phyloP scores from a whole-genome alignment of 2,888 invertebrate species.

The Euzetes globulus region DNA sequence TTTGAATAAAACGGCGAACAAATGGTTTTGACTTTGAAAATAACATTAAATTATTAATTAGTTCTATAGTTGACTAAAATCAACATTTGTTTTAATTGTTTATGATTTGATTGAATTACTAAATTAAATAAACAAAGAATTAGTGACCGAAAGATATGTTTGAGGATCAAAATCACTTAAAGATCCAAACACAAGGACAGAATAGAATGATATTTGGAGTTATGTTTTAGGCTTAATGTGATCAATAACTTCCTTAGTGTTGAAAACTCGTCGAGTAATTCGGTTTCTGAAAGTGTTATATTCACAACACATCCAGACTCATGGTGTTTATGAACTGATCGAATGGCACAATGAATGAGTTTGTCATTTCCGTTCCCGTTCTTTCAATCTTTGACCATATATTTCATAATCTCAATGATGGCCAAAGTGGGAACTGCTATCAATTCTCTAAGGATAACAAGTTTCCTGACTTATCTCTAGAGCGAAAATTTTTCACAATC shows the following conservation, averaged over 20 bases:
- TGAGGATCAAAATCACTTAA: neutral
- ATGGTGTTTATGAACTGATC: neutral
- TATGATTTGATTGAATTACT: too few species aligned
- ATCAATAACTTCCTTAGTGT: neutral
- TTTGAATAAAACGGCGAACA: too few species aligned
- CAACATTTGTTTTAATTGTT: too few species aligned
- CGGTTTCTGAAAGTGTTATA: neutral
- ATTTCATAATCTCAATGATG: neutral
- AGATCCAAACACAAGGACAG: neutral
- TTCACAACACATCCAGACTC: too few species aligned
- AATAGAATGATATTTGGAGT: neutral
- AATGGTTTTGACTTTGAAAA: too few species aligned
- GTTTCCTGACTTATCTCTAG: too few species aligned
- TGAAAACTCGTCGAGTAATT: neutral
- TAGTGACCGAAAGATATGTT: too few species aligned
- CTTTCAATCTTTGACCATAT: neutral
- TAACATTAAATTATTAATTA: too few species aligned
- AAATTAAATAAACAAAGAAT: too few species aligned
- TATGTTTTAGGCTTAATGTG: neutral
- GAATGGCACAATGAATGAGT: constrained; percentile 1
- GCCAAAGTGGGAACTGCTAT: neutral
- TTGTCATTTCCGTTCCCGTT: constrained; percentile 9
- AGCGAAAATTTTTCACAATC: too few species aligned
- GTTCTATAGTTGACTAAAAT: too few species aligned
- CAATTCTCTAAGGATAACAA: neutral